Evolutionary conservation across 2,113 vertebrate genomes (phyloP), one percentile per base, ranked within the genome.

Genomic region (Merops nubicus): DNA sequence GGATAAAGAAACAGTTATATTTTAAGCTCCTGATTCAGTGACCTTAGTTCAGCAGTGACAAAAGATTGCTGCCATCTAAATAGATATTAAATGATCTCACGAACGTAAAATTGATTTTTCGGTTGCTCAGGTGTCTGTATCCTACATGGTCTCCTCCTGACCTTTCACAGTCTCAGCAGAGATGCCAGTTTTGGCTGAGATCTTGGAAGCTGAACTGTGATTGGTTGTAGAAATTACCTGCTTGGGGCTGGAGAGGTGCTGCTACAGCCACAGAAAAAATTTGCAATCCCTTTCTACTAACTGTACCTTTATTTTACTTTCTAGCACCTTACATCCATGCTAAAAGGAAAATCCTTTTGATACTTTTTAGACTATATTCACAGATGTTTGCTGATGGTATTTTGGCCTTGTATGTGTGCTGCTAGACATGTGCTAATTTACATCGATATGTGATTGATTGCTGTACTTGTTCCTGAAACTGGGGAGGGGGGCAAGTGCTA

Each of bases 381-480:
- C 31, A 68, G 67, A 59, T 81, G 20, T 75, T 93, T 74, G 22
- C 72, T 93, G 15, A 5, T 48, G 40, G 50, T 29, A 67, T 96
- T 96, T 95, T 92, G 83, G 75, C 68, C 68, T 79, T 20, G 7
- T 33, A 38, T 59, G 43, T 68, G n/a, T 75, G 36, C 54, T 38
- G 7, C 67, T 83, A 85, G 85, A 47, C 36, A 20, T 31, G 57
- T 91, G 76, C 80, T 64, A 65, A 74, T 20, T 72, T 94, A 48
- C 79, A 38, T 89, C 1, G 6, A 62, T 86, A n/a, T 72, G 16
- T 48, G 53, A 64, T 45, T 85, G 15, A 82, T 94, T 92, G 51
- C 86, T 96, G 89, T 92, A 20, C 88, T 93, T 9, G 8, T 40
- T 95, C 79, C 89, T 85, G 83, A 91, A 92, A 91, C 25, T 34